These are phyloP conservation scores for Todiramphus saurophagus DNA, from an alignment of 2,113 vertebrate genomes.

Conservation along the genomic window DNA sequence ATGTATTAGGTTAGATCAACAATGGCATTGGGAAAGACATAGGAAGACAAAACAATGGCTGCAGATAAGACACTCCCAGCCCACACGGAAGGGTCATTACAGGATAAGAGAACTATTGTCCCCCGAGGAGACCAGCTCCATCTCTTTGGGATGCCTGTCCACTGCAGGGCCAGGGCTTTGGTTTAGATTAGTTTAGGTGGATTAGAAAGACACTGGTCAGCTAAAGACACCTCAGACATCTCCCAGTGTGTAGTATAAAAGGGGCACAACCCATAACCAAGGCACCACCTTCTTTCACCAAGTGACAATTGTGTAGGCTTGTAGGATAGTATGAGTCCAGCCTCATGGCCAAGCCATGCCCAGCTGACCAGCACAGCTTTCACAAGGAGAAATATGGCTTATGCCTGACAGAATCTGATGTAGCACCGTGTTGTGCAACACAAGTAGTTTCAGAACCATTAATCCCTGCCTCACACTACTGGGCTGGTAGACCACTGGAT, in stretches of 20 bases:
- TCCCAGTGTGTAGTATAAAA: background rate
- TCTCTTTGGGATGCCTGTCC: background rate
- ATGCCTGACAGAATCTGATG: slow-evolving; percentile 3
- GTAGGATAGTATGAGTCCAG: background rate
- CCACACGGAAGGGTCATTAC: background rate
- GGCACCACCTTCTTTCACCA: background rate
- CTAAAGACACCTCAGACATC: background rate
- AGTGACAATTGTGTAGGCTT: background rate
- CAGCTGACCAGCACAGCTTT: background rate
- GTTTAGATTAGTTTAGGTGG: background rate
- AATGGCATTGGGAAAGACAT: slow-evolving; percentile 21
- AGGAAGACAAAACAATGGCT: slow-evolving; percentile 54
- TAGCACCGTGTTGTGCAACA: background rate
- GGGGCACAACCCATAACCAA: accelerated
- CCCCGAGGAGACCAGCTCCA: background rate
- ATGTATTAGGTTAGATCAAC: slow-evolving; percentile 4
- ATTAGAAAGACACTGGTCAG: background rate
- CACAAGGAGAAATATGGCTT: background rate
- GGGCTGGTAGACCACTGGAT: background rate
- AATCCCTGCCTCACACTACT: background rate
- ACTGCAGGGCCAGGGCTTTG: background rate
- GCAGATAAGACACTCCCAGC: slow-evolving; percentile 15
- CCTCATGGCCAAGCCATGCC: background rate
- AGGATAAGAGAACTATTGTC: background rate
- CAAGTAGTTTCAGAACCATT: background rate